Conservation (phyloP, 2,888 invertebrate genomes). For the Oegoconia quadripuncta region DNA sequence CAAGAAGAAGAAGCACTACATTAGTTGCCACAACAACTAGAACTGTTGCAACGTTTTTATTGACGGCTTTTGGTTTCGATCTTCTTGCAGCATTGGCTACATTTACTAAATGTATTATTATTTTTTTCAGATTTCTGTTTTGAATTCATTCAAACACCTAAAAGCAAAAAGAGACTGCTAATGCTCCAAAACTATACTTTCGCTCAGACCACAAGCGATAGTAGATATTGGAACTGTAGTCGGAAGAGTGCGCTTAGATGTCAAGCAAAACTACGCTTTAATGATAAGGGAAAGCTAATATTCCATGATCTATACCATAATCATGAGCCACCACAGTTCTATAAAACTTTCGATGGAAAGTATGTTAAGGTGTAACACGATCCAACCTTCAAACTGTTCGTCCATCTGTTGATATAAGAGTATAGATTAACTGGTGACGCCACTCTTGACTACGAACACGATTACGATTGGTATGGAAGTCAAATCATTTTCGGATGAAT, state of each 20-base stretch:
- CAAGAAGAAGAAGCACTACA: no score
- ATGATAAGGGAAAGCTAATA: conserved; percentile 34
- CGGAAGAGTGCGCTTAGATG: conserved; percentile 40
- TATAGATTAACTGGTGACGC: no score
- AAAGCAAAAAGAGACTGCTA: conserved; percentile 30
- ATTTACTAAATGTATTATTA: no score
- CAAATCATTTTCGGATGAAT: no score
- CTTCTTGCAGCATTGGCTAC: no score
- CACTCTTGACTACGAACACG: no score
- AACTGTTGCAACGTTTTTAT: no score
- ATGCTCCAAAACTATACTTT: conserved; percentile 37
- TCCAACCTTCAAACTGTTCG: no score
- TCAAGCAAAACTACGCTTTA: conserved; percentile 42
- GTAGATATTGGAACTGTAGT: conserved; percentile 53
- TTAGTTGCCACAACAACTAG: no score
- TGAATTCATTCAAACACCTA: conserved; percentile 28
- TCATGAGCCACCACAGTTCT: conserved; percentile 35
- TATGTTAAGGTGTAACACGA: conserved; percentile 19
- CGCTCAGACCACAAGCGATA: conserved; percentile 40
- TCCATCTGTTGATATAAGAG: no score
- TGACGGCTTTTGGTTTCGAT: no score
- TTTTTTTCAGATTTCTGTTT: conserved; percentile 27
- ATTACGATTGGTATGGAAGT: no score
- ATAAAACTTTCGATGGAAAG: conserved; percentile 23
- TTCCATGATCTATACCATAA: conserved; percentile 36